Percentiles rank a stretch among this genome's conserved stretches.
Evolutionary conservation across 2,888 invertebrate species (phyloP).

Genomic region (Nasonia oneida): DNA sequence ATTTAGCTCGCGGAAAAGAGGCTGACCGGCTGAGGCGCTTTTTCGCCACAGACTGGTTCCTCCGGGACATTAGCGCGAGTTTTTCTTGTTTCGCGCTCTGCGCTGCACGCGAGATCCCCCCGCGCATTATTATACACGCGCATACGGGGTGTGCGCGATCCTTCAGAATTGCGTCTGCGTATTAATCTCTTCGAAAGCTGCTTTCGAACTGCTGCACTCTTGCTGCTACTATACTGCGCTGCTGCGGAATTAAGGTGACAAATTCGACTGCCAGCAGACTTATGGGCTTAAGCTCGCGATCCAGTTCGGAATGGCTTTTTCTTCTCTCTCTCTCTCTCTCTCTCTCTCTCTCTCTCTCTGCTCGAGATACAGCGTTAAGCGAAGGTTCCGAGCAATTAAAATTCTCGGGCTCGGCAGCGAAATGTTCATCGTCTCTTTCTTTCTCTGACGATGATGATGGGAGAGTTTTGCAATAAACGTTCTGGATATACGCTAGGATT

Average conservation of each 20-base stretch:
- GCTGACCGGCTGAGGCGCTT: background rate
- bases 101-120: background rate
- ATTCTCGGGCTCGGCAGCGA: background rate
- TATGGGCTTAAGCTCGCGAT: background rate
- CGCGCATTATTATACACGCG: background rate
- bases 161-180: background rate
- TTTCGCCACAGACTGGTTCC: constrained; percentile 30
- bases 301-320: background rate
- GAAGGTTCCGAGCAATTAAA: background rate
- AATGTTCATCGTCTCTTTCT: background rate
- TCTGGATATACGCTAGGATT: background rate
- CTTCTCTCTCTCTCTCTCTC: background rate
- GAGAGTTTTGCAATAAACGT: background rate
- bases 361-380: background rate
- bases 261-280: constrained; percentile 26
- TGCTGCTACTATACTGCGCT: background rate
- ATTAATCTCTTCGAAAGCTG: constrained; percentile 55
- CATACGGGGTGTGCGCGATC: background rate
- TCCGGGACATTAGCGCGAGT: constrained; percentile 14
- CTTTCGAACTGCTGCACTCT: constrained; percentile 1
- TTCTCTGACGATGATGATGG: background rate
- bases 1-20: constrained; percentile 24
- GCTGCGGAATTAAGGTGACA: constrained; percentile 44
- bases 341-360: background rate
- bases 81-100: background rate